Evolutionary conservation across 2,888 invertebrate species (phyloP), one percentile per base, ranked within the genome.

Genomic region (Candidula unifasciata): DNA sequence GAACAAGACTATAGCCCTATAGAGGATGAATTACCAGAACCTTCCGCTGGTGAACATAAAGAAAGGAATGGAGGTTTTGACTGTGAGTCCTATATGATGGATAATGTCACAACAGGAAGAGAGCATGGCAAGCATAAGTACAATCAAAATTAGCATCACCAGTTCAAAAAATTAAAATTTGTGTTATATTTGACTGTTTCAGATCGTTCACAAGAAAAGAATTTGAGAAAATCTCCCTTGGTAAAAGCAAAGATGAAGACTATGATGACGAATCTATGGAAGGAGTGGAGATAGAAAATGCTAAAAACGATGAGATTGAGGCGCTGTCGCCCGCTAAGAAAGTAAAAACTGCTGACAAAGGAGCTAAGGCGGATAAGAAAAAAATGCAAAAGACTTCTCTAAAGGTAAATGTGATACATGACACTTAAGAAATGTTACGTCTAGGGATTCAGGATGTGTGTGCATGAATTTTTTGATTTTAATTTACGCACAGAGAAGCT

Each of bases 331-430:
- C 88, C 68, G 76, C 87, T 21, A 86, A 90, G n/a, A 88, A 90
- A 79, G 87, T 89, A 68, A 89, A 89, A 82, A 89, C 87, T 74
- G 89, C 90, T 8, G 87, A 89, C n/a, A 90, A 89, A 88, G 91
- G 90, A 87, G n/a, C 13, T 69, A 85, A 60, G 57, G 30, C 37
- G 13, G 37, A 44, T 35, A 35, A 2, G 6, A 30, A 74, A 37
- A 85, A 82, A 80, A 35, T 2, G 37, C 66, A 74, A 30, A 81
- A 69, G 21, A 30, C 16, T 30, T 21, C 2, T 8, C 66, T 82
- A 24, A 85, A 85, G 35, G 78, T 82, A 80, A 18, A 54, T 66
- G 3, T 57, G 44, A 44, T 44, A 13, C 13, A 13, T 44, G 44
- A 0, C 44, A 44, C 44, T 44, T 13, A 10, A 44, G 44, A 13